Evolutionary conservation across 2,888 invertebrate genomes (phyloP).

Genomic region (Acronicta alni): DNA sequence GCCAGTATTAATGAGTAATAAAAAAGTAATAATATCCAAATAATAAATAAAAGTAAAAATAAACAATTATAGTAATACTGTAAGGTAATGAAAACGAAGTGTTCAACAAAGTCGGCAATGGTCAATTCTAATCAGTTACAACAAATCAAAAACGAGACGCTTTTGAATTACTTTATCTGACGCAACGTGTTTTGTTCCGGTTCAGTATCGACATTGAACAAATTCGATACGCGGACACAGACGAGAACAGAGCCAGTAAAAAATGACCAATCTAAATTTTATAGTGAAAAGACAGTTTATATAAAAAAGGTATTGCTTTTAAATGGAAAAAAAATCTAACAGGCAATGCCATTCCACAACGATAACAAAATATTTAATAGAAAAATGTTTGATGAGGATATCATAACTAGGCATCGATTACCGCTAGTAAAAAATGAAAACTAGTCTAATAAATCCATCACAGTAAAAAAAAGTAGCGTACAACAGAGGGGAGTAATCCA

Average conservation of each 20-base stretch:
- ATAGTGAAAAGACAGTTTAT: constrained; percentile 62
- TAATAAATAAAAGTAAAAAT: neutral
- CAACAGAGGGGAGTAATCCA: constrained; percentile 49
- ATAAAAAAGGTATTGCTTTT: constrained; percentile 60
- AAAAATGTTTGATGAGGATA: constrained; percentile 30
- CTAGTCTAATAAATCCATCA: constrained; percentile 41
- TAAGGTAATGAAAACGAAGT: constrained; percentile 27
- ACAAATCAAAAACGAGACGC: constrained; percentile 39
- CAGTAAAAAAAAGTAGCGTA: constrained; percentile 25
- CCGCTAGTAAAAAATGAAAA: constrained; percentile 20
- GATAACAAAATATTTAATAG: constrained; percentile 26
- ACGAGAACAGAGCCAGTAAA: constrained; percentile 62
- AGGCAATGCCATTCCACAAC: constrained; percentile 24
- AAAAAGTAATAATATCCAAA: neutral
- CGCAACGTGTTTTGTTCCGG: constrained; percentile 70
- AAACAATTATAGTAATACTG: constrained; percentile 1
- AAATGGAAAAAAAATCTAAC: constrained; percentile 37
- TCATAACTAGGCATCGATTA: constrained; percentile 34
- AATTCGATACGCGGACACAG: constrained; percentile 68
- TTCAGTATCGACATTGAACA: constrained; percentile 70
- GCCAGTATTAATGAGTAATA: too few species aligned
- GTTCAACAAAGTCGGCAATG: constrained; percentile 31
- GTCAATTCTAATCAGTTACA: constrained; percentile 42
- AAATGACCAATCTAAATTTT: constrained; percentile 68
- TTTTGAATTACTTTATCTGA: constrained; percentile 61